Base-by-base conservation (phyloP, 2,797 vertebrate species). In the Kryptolebias ocellatus region DNA sequence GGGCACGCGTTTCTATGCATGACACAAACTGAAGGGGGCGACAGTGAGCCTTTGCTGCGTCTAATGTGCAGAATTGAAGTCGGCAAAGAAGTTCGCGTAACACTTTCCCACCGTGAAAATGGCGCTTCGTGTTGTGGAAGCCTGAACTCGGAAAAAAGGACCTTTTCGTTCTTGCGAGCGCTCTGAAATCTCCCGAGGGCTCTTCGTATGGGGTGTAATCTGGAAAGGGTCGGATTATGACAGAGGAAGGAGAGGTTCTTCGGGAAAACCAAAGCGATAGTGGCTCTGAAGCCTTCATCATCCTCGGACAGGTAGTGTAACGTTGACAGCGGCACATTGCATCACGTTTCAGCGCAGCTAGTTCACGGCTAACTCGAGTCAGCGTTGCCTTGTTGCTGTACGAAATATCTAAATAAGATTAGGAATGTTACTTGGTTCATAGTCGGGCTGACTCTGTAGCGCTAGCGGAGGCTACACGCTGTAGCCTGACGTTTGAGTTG, bases 171-270 rank as follows among this genome's bases (percentile, higher is more conserved):
- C 31, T 47, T 64, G 57, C 45, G 50, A 31, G 11, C 52, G 34
- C 16, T 24, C 20, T 60, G 24, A 53, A 67, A 44, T 50, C 42
- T 37, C 10, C 2, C 12, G 18, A 42, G 57, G 45, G 14, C 24
- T 70, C 2, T 53, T 50, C 34, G 11, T 11, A 55, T 52, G 63
- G 67, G 45, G 20, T 15, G 64, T 55, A 60, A 44, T 57, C 69
- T 14, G 4, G 50, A 34, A 67, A 70, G 7, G 3, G 71, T 44
- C 71, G 70, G 78, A 90, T 83, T 90, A 91, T 92, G 85, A 89
- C 79, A 70, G 72, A 69, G 20, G 42, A 70, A 20, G 49, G 31
- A 79, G 50, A 63, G 28, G 70, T 62, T 72, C 42, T 51, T 59
- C 65, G 53, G 79, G 65, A 57, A 78, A 70, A 83, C 64, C 63